These are phyloP conservation scores for Standfussiana lucernea DNA, from an alignment of 2,888 invertebrate genomes.

Conservation along the genomic window DNA sequence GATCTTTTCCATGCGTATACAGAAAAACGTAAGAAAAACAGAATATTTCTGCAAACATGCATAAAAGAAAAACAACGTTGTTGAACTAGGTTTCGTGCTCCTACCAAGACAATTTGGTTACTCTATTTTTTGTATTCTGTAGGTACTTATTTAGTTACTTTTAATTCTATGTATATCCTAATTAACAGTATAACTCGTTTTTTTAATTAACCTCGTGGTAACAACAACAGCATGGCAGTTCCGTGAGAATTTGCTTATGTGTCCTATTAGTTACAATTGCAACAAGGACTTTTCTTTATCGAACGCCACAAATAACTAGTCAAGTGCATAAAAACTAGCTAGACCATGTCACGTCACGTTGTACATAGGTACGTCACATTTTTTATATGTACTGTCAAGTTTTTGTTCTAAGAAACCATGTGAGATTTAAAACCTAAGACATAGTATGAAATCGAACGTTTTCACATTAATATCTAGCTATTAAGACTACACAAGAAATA, in stretches of 20 bases:
- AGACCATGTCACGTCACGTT: conserved; percentile 36
- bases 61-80: conserved; percentile 2
- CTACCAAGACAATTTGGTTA: not conserved
- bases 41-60: not conserved
- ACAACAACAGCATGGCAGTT: conserved; percentile 13
- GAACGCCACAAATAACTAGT: conserved; percentile 31
- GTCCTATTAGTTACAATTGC: conserved; percentile 19
- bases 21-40: not conserved
- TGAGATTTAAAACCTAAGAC: conserved; percentile 18
- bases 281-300: conserved; percentile 50
- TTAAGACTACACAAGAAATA: conserved; percentile 30
- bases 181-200: not conserved
- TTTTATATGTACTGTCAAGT: conserved; percentile 9
- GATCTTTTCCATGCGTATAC: not conserved
- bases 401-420: conserved; percentile 14
- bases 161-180: not conserved
- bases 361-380: conserved; percentile 14
- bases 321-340: conserved; percentile 23
- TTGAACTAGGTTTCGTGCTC: not conserved
- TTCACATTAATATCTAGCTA: conserved; percentile 20
- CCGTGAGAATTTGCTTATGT: conserved; percentile 40
- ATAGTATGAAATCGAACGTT: conserved; percentile 48
- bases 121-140: not conserved
- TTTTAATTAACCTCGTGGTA: conserved; percentile 1
- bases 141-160: not conserved